Percentiles rank a stretch among this genome's conserved stretches.
Evolutionary conservation across 1,140 invertebrate species (phyloP).

Genomic region (Apolygus lucorum): DNA sequence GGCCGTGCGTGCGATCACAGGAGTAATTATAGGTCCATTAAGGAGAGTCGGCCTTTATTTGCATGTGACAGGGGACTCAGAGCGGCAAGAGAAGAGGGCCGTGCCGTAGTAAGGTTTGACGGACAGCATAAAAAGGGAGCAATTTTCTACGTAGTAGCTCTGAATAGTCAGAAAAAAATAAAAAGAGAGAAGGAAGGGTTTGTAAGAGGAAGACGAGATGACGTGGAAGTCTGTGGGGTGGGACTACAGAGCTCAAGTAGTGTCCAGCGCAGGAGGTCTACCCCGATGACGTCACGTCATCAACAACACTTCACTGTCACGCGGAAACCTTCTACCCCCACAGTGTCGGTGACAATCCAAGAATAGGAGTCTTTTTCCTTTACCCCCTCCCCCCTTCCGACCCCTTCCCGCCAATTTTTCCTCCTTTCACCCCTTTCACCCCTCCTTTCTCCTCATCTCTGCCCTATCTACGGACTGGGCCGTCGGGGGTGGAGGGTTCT

Average conservation of each 20-base stretch:
- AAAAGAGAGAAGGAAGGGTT: background rate
- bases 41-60: background rate
- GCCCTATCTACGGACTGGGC: background rate
- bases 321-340: background rate
- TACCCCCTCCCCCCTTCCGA: background rate
- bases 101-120: constrained; percentile 10
- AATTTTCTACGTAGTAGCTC: constrained; percentile 22
- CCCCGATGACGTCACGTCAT: constrained; percentile 19
- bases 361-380: constrained; percentile 3
- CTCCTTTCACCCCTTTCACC: background rate
- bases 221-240: background rate
- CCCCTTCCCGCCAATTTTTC: background rate
- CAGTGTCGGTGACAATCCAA: constrained; percentile 4
- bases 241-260: background rate
- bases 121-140: constrained; percentile 23
- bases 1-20: background rate
- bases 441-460: background rate
- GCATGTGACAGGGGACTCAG: constrained; percentile 12
- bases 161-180: constrained; percentile 5
- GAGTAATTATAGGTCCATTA: constrained; percentile 3
- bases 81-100: constrained; percentile 6
- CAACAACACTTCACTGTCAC: constrained; percentile 23
- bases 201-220: background rate
- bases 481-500: background rate
- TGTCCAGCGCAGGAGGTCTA: constrained; percentile 14